Evolutionary conservation across 2,888 invertebrate species (phyloP).

Genomic region (Sarcophaga caerulescens): DNA sequence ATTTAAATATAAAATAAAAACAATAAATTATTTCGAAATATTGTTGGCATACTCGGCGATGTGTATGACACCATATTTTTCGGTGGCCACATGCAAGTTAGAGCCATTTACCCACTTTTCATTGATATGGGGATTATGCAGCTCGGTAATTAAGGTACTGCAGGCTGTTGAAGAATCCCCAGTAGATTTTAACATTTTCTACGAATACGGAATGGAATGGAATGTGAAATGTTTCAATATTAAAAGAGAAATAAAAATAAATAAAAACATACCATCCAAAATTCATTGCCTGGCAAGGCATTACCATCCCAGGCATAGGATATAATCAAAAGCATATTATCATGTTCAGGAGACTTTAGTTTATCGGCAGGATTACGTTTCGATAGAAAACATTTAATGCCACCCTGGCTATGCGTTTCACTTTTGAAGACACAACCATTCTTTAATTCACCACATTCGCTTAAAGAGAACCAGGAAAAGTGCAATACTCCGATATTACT

Average conservation of each 20-base stretch:
- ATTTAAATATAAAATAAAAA: background rate
- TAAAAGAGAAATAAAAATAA: background rate
- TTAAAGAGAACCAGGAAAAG: constrained; percentile 84
- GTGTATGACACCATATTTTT: constrained; percentile 76
- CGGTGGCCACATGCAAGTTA: constrained; percentile 83
- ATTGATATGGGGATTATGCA: constrained; percentile 83
- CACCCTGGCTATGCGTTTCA: constrained; percentile 77
- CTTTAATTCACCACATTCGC: constrained; percentile 81
- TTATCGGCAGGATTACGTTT: constrained; percentile 83
- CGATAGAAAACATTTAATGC: constrained; percentile 82
- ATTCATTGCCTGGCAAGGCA: constrained; percentile 88
- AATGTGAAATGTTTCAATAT: background rate
- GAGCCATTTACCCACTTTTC: constrained; percentile 81
- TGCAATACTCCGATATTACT: constrained; percentile 84
- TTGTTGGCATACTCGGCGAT: constrained; percentile 75
- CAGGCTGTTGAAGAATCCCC: constrained; percentile 84
- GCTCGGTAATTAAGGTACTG: constrained; percentile 83
- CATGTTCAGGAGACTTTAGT: constrained; percentile 76
- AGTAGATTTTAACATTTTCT: constrained; percentile 79
- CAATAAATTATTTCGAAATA: constrained; percentile 25
- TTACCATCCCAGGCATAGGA: constrained; percentile 89
- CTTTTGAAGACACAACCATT: constrained; percentile 79
- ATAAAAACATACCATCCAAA: constrained; percentile 83
- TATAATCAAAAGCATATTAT: constrained; percentile 83
- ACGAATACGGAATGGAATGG: background rate